A percentile compares a stretch with the other conserved stretches of the same genome.
Conservation (phyloP, 2,888 invertebrate species). For the Synanthedon andrenaeformis region DNA sequence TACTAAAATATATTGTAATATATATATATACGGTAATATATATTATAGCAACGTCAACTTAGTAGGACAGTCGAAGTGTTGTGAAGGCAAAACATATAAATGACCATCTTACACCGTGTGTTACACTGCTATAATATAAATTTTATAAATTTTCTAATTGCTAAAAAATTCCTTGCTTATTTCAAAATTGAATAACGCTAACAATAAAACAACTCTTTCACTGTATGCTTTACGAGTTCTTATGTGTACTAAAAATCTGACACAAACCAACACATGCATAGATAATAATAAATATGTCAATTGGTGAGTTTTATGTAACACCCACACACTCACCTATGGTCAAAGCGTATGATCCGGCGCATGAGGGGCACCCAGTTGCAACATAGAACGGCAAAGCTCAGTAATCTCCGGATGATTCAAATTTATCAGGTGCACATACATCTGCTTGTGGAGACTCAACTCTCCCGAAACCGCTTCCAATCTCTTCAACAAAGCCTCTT, state of each 20-base stretch:
- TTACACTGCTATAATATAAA: too few species aligned
- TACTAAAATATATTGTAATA: too few species aligned
- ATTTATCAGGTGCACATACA: constrained; percentile 76
- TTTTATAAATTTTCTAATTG: too few species aligned
- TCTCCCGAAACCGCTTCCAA: constrained; percentile 94
- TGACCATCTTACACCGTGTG: too few species aligned
- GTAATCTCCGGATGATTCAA: constrained; percentile 76
- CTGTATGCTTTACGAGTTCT: constrained; percentile 37
- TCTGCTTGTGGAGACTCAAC: constrained; percentile 82
- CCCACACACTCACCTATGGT: constrained; percentile 62
- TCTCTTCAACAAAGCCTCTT: constrained; percentile 90
- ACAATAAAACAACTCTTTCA: constrained; percentile 35
- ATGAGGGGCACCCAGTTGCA: constrained; percentile 71
- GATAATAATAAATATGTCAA: neutral
- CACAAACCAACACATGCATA: constrained; percentile 7
- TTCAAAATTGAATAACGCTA: constrained; percentile 28
- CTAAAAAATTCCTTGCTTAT: too few species aligned
- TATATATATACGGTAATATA: too few species aligned
- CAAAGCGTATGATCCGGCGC: constrained; percentile 73
- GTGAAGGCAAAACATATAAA: too few species aligned
- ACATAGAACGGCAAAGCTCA: constrained; percentile 74
- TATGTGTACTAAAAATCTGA: constrained; percentile 16
- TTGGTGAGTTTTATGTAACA: constrained; percentile 2
- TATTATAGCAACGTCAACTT: too few species aligned
- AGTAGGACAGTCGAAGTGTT: too few species aligned